phyloP scores from a whole-genome alignment of 1,140 invertebrate species.

The Drosophila sp. region DNA sequence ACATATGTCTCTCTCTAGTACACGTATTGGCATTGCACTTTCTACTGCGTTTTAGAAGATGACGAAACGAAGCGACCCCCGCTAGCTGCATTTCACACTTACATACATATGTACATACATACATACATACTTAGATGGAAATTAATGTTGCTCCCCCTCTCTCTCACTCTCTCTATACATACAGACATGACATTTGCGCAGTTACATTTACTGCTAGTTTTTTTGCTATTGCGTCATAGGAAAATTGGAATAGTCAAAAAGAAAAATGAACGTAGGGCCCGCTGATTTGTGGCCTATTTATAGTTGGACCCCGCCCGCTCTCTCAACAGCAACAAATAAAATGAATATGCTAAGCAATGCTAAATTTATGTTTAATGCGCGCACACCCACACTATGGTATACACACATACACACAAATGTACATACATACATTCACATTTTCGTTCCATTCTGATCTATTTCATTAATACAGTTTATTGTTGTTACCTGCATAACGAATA shows the following conservation, averaged over 20 bases:
- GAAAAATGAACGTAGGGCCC: conserved; percentile 4
- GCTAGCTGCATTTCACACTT: conserved; percentile 44
- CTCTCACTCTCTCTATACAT: conserved; percentile 30
- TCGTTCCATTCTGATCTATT: background rate
- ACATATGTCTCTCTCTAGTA: conserved; percentile 45
- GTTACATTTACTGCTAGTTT: conserved; percentile 72
- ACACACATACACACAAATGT: conserved; percentile 14
- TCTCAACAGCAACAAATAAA: conserved; percentile 17
- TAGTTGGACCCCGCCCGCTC: conserved; percentile 27
- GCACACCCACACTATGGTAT: background rate
- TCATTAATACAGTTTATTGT: background rate
- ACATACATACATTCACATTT: conserved; percentile 18
- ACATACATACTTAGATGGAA: too few species aligned
- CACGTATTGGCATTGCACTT: conserved; percentile 61
- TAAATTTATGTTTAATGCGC: conserved; percentile 17
- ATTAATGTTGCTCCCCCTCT: conserved; percentile 20
- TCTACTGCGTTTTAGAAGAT: conserved; percentile 71
- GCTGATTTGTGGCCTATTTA: conserved; percentile 41
- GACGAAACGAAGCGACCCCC: conserved; percentile 53
- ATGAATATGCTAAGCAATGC: conserved; percentile 11
- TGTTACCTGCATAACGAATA: background rate
- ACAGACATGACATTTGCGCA: conserved; percentile 59
- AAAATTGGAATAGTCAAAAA: conserved; percentile 24
- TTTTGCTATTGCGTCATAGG: conserved; percentile 69
- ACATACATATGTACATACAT: too few species aligned